Base-by-base conservation (phyloP, 53 echinoderm and acorn worm species). In the Echinarachnius parma region DNA sequence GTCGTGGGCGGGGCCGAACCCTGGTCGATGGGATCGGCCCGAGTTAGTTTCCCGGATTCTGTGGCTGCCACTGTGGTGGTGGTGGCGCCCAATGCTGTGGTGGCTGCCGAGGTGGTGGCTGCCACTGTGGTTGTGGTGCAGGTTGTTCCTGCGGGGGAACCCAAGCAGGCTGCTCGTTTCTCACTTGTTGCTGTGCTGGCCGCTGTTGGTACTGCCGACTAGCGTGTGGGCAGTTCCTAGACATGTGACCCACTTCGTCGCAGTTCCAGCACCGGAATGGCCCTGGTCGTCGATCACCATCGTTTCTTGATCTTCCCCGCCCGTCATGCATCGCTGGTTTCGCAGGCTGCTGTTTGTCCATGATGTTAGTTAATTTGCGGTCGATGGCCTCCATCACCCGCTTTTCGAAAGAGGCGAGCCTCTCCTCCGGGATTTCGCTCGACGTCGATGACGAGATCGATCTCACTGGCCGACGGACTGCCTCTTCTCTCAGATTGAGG, bases 11-110 rank as follows among this genome's bases (percentile, higher is more conserved):
- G 49, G 68, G 68, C 52, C 52, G n/a, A 9, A 23, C 28, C 68
- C 68, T 48, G 49, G 68, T 68, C 68, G 68, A 50, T 34, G 30
- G 15, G 68, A 52, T 32, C 68, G 52, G 68, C 68, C 68, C 68
- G 28, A 3, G 1, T 22, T 26, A 67, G 68, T 67, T 67, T 67
- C 68, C 68, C 52, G 48, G 28, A n/a, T 62, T 23, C 14, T 9
- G 4, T 62, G 22, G 18, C 62, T 29, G 24, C 18, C 39, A 28
- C 19, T 64, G 64, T 3, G 45, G 28, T 3, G 46, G 28, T 2
- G 23, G 46, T 19, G 21, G 66, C 30, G 29, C 16, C 11, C 18
- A 20, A 1, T 11, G 21, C 21, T 14, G 68, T 8, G 7, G 20
- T 2, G 32, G 18, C 9, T 50, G 68, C 23, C 16, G 21, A 21